A percentile compares a stretch with the other conserved stretches of the same genome.
Evolutionary conservation across 1,140 invertebrate species (phyloP).

Genomic region (Dendrolimus kikuchii): DNA sequence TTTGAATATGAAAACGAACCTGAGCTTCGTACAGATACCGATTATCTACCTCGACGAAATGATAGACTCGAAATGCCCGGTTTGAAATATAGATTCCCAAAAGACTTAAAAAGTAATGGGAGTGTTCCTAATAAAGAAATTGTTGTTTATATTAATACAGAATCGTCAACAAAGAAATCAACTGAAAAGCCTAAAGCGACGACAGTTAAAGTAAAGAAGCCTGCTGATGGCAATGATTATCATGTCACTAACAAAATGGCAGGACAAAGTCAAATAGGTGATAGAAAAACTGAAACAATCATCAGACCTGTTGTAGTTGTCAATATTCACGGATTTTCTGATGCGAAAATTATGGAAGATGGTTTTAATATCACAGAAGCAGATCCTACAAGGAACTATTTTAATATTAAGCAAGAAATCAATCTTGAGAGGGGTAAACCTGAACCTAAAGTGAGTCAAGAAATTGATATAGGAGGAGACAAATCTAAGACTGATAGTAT

Average conservation of each 20-base stretch:
- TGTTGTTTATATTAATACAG: constrained; percentile 40
- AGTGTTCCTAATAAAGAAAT: constrained; percentile 39
- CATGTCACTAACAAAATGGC: constrained; percentile 51
- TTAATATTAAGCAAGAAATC: constrained; percentile 65
- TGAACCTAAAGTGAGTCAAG: constrained; percentile 21
- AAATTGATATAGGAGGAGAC: constrained; percentile 16
- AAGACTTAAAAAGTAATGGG: constrained; percentile 28
- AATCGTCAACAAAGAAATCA: constrained; percentile 29
- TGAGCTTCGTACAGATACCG: constrained; percentile 41
- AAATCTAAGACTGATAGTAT: constrained; percentile 36
- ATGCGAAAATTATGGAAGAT: constrained; percentile 53
- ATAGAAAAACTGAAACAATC: constrained; percentile 64
- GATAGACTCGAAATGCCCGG: constrained; percentile 59
- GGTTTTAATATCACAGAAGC: constrained; percentile 40
- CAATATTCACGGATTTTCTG: constrained; percentile 58
- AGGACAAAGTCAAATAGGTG: constrained; percentile 63
- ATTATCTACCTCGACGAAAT: constrained; percentile 52
- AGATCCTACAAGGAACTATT: constrained; percentile 37
- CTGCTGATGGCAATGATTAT: no score
- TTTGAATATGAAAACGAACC: constrained; percentile 43
- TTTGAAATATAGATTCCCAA: constrained; percentile 49
- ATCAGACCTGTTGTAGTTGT: constrained; percentile 67
- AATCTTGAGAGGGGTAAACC: constrained; percentile 48
- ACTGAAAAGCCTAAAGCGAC: constrained; percentile 36
- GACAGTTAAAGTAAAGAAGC: constrained; percentile 23